Conservation (phyloP, 2,888 invertebrate species). For the Pyrochroa serraticornis region DNA sequence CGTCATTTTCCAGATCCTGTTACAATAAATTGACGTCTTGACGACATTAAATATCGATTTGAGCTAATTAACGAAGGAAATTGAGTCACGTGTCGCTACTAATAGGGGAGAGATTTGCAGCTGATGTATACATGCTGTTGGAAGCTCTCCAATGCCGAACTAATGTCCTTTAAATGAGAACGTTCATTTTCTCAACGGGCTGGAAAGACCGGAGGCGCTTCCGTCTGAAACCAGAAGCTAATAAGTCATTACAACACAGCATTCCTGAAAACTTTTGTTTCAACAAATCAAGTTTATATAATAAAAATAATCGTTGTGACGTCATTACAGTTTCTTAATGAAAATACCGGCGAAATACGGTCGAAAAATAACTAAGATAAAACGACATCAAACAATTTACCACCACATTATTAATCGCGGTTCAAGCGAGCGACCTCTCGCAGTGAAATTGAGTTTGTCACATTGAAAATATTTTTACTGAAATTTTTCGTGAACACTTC, state of each 20-base stretch:
- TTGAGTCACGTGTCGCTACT: constrained; percentile 4
- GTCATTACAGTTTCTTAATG: neutral
- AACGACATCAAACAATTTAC: too few species aligned
- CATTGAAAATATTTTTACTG: too few species aligned
- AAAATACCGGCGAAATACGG: neutral
- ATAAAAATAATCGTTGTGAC: too few species aligned
- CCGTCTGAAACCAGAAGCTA: neutral
- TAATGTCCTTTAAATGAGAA: neutral
- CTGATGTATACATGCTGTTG: constrained; percentile 1
- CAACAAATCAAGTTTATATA: too few species aligned
- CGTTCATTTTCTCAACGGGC: neutral
- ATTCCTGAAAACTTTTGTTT: neutral
- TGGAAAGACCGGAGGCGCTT: neutral
- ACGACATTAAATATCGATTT: constrained; percentile 3
- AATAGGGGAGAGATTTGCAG: constrained; percentile 6
- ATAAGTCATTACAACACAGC: neutral
- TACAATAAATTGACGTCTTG: neutral
- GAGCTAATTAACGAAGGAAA: constrained; percentile 1
- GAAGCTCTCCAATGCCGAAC: neutral
- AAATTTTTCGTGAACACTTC: too few species aligned
- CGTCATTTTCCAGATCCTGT: neutral
- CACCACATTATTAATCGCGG: too few species aligned
- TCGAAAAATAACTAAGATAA: neutral
- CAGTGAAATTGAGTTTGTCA: too few species aligned
- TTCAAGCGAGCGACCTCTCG: too few species aligned